Base-by-base conservation (phyloP, 2,797 vertebrate genomes). In the Microctenopoma lineatum region DNA sequence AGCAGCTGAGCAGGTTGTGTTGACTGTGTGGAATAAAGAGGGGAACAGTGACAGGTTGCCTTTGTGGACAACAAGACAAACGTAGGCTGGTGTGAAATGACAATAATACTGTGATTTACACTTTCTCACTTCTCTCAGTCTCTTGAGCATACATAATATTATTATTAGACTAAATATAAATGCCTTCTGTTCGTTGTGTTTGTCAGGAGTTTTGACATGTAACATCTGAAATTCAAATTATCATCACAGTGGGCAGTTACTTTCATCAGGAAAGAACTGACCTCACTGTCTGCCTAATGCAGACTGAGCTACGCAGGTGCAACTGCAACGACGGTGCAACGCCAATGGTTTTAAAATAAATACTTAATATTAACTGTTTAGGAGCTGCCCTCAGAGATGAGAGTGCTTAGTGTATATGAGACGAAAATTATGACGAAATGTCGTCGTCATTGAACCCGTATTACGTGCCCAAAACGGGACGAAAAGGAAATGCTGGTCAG, bases 1-100 rank as follows among this genome's bases (percentile, higher is more conserved):
- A 73, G 59, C 56, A 64, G 57, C 46, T 16, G 42, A 77, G 69
- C 66, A 70, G 54, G 58, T 58, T 77, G 79, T 66, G 59, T 76
- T 59, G 75, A 68, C 55, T 80, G 66, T 53, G 60, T 74, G 70
- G 70, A 78, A 77, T 59, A 50, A 69, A 79, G 75, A 80, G 48
- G 56, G 68, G 61, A 84, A 48, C 0, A 12, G 59, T 78, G 79
- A 85, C 81, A 85, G 79, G 59, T 63, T 86, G 80, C 76, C 46
- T 77, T 32, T 36, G 76, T 73, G 76, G 80, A 83, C 75, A 78
- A 81, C 65, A 74, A 85, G 69, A 78, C 61, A 81, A 67, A 83
- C 48, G 85, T 89, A 83, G 89, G 86, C 73, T 86, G 80, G 90
- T 86, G 87, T 83, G 85, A 89, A 80, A 62, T 77, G 79, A 83